Evolutionary conservation across 2,888 invertebrate species (phyloP).

Genomic region (Diloba caeruleocephala): DNA sequence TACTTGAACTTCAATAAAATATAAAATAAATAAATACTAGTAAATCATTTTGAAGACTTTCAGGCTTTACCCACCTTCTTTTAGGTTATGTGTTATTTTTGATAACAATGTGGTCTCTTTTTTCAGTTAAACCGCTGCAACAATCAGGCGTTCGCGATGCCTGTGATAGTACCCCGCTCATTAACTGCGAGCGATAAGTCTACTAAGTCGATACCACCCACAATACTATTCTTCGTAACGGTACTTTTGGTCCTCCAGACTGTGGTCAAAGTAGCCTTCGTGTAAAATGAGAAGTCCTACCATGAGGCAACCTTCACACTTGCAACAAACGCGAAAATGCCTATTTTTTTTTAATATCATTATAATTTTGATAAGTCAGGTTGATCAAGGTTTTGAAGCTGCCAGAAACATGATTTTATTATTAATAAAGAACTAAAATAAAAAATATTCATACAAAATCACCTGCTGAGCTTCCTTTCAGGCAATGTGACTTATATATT

Average conservation of each 20-base stretch:
- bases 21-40: too few species aligned
- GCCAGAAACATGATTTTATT: not conserved
- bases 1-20: too few species aligned
- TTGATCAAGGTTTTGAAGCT: not conserved
- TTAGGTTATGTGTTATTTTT: too few species aligned
- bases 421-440: not conserved
- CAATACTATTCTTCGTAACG: constrained; percentile 79
- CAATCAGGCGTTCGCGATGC: constrained; percentile 77
- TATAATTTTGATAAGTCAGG: not conserved
- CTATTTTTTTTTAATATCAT: not conserved
- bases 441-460: too few species aligned
- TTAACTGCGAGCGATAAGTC: constrained; percentile 52
- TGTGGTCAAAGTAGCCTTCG: constrained; percentile 77
- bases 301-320: constrained; percentile 19
- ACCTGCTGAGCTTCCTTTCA: constrained; percentile 7
- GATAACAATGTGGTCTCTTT: not conserved
- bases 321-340: constrained; percentile 1
- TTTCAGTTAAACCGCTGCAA: constrained; percentile 81
- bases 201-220: constrained; percentile 65
- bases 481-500: constrained; percentile 9
- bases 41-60: too few species aligned
- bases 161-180: constrained; percentile 59
- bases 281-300: constrained; percentile 52
- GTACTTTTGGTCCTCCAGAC: constrained; percentile 79
- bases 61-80: too few species aligned